These are phyloP conservation scores for Drosophila acutilabella DNA, from an alignment of 2,888 invertebrate species.

Conservation along the genomic window DNA sequence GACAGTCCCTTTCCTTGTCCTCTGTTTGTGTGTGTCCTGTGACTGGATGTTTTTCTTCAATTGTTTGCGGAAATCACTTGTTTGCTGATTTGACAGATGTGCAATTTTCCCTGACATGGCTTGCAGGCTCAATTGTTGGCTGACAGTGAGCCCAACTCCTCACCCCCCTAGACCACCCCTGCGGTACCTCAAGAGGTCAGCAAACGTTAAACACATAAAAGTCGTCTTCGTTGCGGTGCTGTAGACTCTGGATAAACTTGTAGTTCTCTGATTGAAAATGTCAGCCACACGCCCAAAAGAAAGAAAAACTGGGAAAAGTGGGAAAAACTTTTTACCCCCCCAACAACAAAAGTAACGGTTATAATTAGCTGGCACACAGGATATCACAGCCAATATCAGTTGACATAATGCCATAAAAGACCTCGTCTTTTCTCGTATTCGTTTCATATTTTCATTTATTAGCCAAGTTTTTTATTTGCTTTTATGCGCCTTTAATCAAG, in stretches of 20 bases:
- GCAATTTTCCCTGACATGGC: slow-evolving; percentile 79
- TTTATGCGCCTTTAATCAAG: slow-evolving; percentile 81
- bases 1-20: slow-evolving; percentile 7
- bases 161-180: background rate
- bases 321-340: slow-evolving; percentile 32
- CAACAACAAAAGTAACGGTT: slow-evolving; percentile 24
- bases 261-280: slow-evolving; percentile 71
- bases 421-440: slow-evolving; percentile 5
- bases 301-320: slow-evolving; percentile 16
- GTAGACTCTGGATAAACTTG: slow-evolving; percentile 4
- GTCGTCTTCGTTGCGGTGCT: slow-evolving; percentile 14
- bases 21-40: slow-evolving; percentile 16
- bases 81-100: slow-evolving; percentile 82
- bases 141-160: slow-evolving; percentile 18
- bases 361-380: slow-evolving; percentile 64
- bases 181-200: slow-evolving; percentile 15
- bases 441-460: slow-evolving; percentile 79
- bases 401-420: slow-evolving; percentile 43
- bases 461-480: slow-evolving; percentile 77
- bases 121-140: slow-evolving; percentile 52
- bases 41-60: slow-evolving; percentile 76
- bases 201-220: slow-evolving; percentile 27
- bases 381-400: slow-evolving; percentile 46
- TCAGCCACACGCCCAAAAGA: slow-evolving; percentile 60
- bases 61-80: slow-evolving; percentile 82